A percentile compares a stretch with the other conserved stretches of the same genome.
Conservation (phyloP, 2,113 vertebrate species). For the Protobothrops mucrosquamatus region DNA sequence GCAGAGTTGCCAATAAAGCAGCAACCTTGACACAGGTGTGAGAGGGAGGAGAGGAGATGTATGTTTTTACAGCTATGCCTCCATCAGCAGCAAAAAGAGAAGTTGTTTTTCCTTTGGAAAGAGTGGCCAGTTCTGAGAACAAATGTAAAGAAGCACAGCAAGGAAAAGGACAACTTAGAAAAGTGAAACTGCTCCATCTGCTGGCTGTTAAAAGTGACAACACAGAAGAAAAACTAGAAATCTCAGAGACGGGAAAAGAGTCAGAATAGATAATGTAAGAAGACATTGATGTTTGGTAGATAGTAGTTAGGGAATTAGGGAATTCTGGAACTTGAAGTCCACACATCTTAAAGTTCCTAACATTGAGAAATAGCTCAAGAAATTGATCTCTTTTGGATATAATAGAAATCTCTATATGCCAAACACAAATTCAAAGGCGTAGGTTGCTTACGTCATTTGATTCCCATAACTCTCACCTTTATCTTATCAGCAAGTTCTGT, state of each 20-base stretch:
- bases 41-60: not conserved
- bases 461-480: conserved; percentile 18
- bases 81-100: not conserved
- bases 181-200: not conserved
- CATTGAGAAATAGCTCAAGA: not conserved
- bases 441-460: not conserved
- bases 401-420: not conserved
- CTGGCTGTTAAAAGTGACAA: not conserved
- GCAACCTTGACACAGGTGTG: not conserved
- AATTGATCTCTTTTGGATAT: not conserved
- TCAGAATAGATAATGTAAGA: not conserved
- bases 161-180: not conserved
- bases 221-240: no score
- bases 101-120: not conserved
- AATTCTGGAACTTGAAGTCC: not conserved
- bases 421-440: not conserved
- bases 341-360: not conserved
- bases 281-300: not conserved
- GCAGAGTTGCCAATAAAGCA: not conserved
- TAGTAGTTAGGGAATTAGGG: not conserved
- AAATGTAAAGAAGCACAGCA: not conserved
- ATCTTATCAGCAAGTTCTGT: conserved; percentile 10
- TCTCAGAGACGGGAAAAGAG: no score
- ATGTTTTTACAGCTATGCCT: not conserved
- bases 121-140: not conserved